A percentile compares a stretch with the other conserved stretches of the same genome.
Evolutionary conservation across 2,113 vertebrate genomes (phyloP).

Genomic region (Seriola rivoliana): DNA sequence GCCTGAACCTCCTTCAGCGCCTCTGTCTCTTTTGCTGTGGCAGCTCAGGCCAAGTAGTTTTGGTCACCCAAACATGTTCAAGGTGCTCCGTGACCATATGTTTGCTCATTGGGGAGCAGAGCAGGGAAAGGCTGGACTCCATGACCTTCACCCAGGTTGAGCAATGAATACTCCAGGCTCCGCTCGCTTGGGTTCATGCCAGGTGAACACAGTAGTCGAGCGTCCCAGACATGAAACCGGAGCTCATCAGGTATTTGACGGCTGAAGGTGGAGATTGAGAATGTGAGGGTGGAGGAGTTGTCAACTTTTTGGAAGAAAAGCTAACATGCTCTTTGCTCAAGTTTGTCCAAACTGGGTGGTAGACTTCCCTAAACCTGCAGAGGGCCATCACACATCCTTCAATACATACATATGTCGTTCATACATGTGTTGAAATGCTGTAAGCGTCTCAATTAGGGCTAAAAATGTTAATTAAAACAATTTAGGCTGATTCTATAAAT

Average conservation of each 20-base stretch:
- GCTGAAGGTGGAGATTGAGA: background rate
- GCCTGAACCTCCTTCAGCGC: conserved; percentile 52
- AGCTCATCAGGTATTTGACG: conserved; percentile 35
- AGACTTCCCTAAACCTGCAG: background rate
- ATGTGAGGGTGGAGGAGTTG: background rate
- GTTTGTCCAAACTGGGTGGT: background rate
- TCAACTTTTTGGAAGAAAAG: conserved; percentile 6
- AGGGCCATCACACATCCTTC: background rate
- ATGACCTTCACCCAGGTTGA: conserved; percentile 84
- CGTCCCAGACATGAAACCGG: conserved; percentile 52
- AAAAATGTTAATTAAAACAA: too few species aligned
- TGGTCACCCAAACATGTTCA: conserved; percentile 82
- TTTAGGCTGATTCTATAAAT: too few species aligned
- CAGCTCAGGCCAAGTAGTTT: conserved; percentile 62
- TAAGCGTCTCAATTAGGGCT: too few species aligned
- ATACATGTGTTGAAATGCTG: background rate
- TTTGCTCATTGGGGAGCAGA: conserved; percentile 82
- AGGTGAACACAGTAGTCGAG: conserved; percentile 73
- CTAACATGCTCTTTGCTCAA: background rate
- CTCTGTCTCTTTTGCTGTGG: conserved; percentile 55
- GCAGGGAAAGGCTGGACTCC: conserved; percentile 75
- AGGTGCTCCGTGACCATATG: conserved; percentile 86
- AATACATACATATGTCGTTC: too few species aligned
- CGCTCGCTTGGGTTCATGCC: conserved; percentile 82
- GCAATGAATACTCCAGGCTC: conserved; percentile 83